phyloP scores from a whole-genome alignment of 1,140 invertebrate species.

The Panulirus ornatus region DNA sequence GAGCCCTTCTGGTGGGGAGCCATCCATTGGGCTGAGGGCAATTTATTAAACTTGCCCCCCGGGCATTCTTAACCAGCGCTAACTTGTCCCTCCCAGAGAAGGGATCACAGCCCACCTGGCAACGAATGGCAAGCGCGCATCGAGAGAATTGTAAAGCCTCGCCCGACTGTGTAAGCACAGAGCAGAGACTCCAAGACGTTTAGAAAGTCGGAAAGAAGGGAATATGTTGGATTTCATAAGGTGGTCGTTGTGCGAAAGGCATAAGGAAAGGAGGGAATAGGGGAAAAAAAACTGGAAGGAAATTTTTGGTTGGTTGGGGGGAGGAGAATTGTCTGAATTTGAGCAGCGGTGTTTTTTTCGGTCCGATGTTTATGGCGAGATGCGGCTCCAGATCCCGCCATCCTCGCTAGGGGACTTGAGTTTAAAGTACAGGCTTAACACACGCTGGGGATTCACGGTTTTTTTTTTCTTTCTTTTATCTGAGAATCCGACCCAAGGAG shows the following conservation, averaged over 20 bases:
- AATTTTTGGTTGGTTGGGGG: background rate
- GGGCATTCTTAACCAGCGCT: conserved; percentile 29
- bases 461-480: background rate
- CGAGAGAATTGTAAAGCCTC: background rate
- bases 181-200: too few relatives aligned
- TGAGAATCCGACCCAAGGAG: background rate
- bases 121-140: background rate
- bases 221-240: background rate
- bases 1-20: background rate
- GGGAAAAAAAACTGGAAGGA: background rate
- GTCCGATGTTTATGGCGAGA: background rate
- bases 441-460: background rate
- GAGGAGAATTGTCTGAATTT: background rate
- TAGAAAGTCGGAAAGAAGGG: too few relatives aligned
- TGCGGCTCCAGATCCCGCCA: too few relatives aligned
- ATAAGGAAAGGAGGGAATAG: background rate
- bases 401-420: too few relatives aligned
- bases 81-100: conserved; percentile 14
- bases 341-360: background rate
- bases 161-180: too few relatives aligned
- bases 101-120: background rate
- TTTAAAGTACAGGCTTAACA: background rate
- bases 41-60: conserved; percentile 37
- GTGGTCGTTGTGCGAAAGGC: background rate
- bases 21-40: conserved; percentile 21